Percentiles rank a stretch among this genome's conserved stretches.
Evolutionary conservation across 2,113 vertebrate genomes (phyloP).

Genomic region (Pelecanus crispus): DNA sequence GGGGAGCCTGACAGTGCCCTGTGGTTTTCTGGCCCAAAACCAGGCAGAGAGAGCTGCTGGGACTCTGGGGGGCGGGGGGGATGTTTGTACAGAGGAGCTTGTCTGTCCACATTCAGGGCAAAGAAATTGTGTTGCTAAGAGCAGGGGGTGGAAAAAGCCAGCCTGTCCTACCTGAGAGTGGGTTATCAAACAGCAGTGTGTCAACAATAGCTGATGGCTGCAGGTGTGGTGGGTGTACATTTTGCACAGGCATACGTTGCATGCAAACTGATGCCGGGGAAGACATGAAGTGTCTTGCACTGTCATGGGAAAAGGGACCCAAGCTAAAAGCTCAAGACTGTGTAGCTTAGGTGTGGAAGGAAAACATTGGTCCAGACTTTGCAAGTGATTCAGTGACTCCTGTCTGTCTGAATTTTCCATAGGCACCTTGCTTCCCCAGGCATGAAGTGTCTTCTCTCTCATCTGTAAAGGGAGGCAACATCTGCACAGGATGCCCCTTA

Average conservation of each 20-base stretch:
- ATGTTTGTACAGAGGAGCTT: background rate
- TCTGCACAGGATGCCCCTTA: background rate
- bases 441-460: background rate
- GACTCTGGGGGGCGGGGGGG: too few species aligned
- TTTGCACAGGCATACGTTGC: background rate
- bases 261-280: background rate
- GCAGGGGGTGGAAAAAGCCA: background rate
- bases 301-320: background rate
- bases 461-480: background rate
- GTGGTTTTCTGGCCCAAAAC: background rate
- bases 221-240: background rate
- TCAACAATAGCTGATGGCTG: background rate
- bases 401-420: background rate
- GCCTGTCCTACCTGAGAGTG: background rate
- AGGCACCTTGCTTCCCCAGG: background rate
- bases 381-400: background rate
- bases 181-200: background rate
- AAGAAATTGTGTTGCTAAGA: background rate
- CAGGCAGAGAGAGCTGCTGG: background rate
- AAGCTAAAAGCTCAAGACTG: background rate
- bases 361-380: background rate
- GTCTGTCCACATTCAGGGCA: background rate
- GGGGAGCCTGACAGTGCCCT: background rate
- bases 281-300: background rate
- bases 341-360: background rate